These are phyloP conservation scores for Teinopalpus imperialis DNA, from an alignment of 2,888 invertebrate species.

Conservation along the genomic window DNA sequence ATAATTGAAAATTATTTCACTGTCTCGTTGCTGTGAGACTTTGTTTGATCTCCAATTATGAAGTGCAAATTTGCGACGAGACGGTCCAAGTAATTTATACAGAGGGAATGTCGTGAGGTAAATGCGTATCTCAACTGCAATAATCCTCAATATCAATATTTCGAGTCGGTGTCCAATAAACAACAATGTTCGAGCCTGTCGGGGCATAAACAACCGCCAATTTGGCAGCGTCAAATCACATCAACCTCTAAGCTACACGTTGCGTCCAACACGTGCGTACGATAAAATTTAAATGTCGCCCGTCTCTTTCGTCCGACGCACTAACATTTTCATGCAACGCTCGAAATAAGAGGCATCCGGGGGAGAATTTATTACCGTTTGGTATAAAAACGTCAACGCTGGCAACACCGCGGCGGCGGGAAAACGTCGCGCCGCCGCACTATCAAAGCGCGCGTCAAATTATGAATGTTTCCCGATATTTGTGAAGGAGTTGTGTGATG, in stretches of 20 bases:
- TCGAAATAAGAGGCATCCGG: conserved; percentile 63
- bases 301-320: conserved; percentile 36
- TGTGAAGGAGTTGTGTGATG: conserved; percentile 73
- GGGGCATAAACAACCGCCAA: conserved; percentile 40
- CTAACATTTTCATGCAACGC: conserved; percentile 62
- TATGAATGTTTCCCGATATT: conserved; percentile 73
- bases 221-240: conserved; percentile 47
- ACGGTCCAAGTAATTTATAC: conserved; percentile 3
- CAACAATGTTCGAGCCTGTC: conserved; percentile 17
- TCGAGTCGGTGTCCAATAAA: conserved; percentile 6
- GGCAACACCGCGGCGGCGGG: conserved; percentile 46
- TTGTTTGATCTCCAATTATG: conserved; percentile 16
- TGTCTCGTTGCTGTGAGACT: background rate
- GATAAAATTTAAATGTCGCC: conserved; percentile 57
- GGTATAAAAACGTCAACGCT: conserved; percentile 69
- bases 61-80: conserved; percentile 8
- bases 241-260: conserved; percentile 44
- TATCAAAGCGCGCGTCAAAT: conserved; percentile 70
- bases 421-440: conserved; percentile 41
- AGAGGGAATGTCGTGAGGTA: conserved; percentile 1
- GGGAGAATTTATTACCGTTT: conserved; percentile 57
- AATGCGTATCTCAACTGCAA: conserved; percentile 9
- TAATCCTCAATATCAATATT: conserved; percentile 12
- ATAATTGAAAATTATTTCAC: conserved; percentile 10
- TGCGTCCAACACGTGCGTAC: conserved; percentile 53